Evolutionary conservation across 2,888 invertebrate genomes (phyloP).

Genomic region (Marronus borbonicus): DNA sequence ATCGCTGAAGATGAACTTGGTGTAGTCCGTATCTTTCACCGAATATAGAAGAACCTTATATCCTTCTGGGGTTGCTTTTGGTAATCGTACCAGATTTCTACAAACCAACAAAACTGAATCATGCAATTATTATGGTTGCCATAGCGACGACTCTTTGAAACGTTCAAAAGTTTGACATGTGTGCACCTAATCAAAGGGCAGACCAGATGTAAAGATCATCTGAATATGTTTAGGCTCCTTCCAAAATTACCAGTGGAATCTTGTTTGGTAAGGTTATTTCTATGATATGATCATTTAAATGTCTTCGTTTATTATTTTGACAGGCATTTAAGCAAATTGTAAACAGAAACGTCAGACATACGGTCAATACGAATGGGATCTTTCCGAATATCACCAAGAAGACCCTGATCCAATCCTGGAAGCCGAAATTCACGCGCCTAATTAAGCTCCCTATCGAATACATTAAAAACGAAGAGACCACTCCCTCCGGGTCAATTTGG

Average conservation of each 20-base stretch:
- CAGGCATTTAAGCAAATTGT: slow-evolving; percentile 18
- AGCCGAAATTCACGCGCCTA: slow-evolving; percentile 6
- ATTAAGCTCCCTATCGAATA: background rate
- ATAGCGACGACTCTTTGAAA: background rate
- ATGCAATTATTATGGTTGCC: background rate
- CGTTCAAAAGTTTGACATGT: slow-evolving; percentile 19
- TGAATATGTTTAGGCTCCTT: slow-evolving; percentile 27
- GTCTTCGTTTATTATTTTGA: background rate
- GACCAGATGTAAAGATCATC: slow-evolving; percentile 9
- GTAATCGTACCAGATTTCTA: slow-evolving; percentile 77
- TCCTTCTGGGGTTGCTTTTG: slow-evolving; percentile 76
- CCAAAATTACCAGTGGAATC: slow-evolving; percentile 38
- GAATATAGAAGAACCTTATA: slow-evolving; percentile 77
- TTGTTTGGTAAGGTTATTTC: slow-evolving; percentile 22
- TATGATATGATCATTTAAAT: background rate
- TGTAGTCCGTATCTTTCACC: slow-evolving; percentile 76
- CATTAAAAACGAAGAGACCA: background rate
- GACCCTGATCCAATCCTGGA: slow-evolving; percentile 38
- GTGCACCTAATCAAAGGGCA: background rate
- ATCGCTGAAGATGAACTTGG: slow-evolving; percentile 77
- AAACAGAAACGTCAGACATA: slow-evolving; percentile 16
- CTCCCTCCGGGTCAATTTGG: background rate
- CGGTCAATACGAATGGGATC: background rate
- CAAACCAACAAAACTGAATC: slow-evolving; percentile 58
- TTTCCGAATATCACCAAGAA: slow-evolving; percentile 42